Percentiles rank a stretch among this genome's conserved stretches.
These are phyloP conservation scores for Gari tellinella DNA, from an alignment of 2,888 invertebrate species.

Conservation along the genomic window DNA sequence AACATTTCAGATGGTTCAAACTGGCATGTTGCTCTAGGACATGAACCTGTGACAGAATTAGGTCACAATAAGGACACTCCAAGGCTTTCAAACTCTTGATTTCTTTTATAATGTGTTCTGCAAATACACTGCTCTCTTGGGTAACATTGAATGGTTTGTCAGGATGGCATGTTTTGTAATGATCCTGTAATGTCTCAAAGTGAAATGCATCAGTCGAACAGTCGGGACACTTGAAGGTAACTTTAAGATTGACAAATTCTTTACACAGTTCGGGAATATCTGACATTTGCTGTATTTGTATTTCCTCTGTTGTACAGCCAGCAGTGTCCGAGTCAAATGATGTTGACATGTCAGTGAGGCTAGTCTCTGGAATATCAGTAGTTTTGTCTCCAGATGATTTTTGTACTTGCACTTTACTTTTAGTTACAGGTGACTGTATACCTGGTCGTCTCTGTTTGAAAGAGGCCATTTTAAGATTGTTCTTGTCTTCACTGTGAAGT, in stretches of 20 bases:
- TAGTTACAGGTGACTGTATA: not conserved
- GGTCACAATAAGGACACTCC: slow-evolving; percentile 53
- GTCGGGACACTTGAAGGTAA: slow-evolving; percentile 22
- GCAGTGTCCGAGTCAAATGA: not conserved
- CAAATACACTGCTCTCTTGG: slow-evolving; percentile 2
- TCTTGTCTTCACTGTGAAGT: slow-evolving; percentile 32
- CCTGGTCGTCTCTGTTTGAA: slow-evolving; percentile 26
- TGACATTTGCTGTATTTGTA: slow-evolving; percentile 5
- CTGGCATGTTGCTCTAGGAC: slow-evolving; percentile 29
- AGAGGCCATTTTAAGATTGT: slow-evolving; percentile 22
- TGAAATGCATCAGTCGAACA: slow-evolving; percentile 18
- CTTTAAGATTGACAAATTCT: slow-evolving; percentile 32
- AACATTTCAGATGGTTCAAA: slow-evolving; percentile 22
- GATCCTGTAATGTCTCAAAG: slow-evolving; percentile 27
- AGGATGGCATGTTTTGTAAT: slow-evolving; percentile 23
- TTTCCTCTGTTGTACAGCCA: slow-evolving; percentile 14
- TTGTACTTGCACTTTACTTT: not conserved
- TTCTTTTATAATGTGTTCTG: slow-evolving; percentile 12
- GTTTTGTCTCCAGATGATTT: not conserved
- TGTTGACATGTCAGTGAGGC: not conserved
- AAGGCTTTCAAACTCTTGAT: slow-evolving; percentile 26
- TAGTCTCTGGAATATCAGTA: not conserved
- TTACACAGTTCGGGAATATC: slow-evolving; percentile 22
- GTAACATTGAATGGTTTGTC: not conserved
- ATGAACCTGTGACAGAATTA: slow-evolving; percentile 33